Base-by-base conservation (phyloP, 1,140 invertebrate genomes). In the Apocrypta bakeri region DNA sequence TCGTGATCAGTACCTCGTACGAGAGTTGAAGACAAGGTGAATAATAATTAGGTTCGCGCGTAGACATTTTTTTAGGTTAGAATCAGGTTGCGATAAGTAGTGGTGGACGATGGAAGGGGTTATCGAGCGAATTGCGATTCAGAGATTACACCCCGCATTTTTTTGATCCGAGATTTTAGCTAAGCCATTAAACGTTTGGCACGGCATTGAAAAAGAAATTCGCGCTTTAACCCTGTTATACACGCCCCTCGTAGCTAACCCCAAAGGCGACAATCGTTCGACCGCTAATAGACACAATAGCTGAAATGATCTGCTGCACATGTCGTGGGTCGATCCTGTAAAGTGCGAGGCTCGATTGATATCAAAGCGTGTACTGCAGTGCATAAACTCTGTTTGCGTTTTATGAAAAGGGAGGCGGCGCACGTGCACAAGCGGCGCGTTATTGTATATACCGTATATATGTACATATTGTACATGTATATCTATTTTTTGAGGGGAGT, bases 301-400 rank as follows among this genome's bases (percentile, higher is more conserved):
- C 21, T 17, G 42, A 48, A 66, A 66, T 17, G 63, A 66, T 29
- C 63, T 31, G 2, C 14, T 25, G 56, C 74, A 77, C 63, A 68
- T 79, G 76, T 24, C 14, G 37, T 48, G 4, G 42, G 12, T n/a
- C 64, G 66, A 79, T 69, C 64, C 64, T 11, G 64, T 79, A 17
- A 48, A 79, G 61, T 69, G 76, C 64, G 25, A 48, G 21, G 63
- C 63, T 31, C 29, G 48, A 69, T 69, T 64, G 61, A 64, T 64
- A 64, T 64, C 61, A 25, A 48, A 48, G 42, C 42, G 42, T 48
- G n/a, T 64, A 27, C 4, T 21, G 21, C 61, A 64, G 21, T 64
- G 61, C 21, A 48, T 48, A 48, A 48, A 48, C 42, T 48, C 12
- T 48, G 21, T 48, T 48, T 48, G 42, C 9, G 42, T 48, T 66